A percentile compares a stretch with the other conserved stretches of the same genome.
Conservation (phyloP, 1,140 invertebrate species). For the Gyrodactylus salaris region DNA sequence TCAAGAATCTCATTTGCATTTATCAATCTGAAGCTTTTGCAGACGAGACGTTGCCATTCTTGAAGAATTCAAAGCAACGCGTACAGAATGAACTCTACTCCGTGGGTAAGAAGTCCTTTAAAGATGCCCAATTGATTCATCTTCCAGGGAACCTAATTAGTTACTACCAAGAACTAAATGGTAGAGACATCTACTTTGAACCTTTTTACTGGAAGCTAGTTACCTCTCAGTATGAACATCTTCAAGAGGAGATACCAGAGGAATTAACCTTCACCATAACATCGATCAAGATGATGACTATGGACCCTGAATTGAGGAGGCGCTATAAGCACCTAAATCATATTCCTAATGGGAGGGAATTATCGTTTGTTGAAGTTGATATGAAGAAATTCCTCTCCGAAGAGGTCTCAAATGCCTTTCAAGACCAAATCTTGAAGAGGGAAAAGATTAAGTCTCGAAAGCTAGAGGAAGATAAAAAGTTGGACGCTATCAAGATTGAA, state of each 20-base stretch:
- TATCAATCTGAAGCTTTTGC: neutral
- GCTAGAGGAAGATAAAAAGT: neutral
- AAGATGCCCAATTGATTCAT: neutral
- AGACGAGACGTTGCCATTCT: neutral
- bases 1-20: neutral
- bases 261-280: neutral
- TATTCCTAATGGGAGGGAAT: neutral
- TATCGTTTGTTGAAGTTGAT: neutral
- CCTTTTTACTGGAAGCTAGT: neutral
- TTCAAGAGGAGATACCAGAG: neutral
- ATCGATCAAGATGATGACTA: neutral
- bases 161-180: neutral
- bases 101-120: neutral
- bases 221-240: neutral
- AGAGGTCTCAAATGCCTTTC: neutral
- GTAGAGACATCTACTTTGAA: neutral
- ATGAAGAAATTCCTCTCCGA: neutral
- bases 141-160: neutral
- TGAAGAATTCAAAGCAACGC: neutral
- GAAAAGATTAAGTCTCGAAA: neutral
- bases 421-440: neutral
- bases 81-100: neutral
- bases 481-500: neutral
- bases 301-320: neutral
- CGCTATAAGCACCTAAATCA: neutral